Evolutionary conservation across 2,113 vertebrate species (phyloP), one percentile per base, ranked within the genome.

Genomic region (Dunckerocampus dactyliophorus): DNA sequence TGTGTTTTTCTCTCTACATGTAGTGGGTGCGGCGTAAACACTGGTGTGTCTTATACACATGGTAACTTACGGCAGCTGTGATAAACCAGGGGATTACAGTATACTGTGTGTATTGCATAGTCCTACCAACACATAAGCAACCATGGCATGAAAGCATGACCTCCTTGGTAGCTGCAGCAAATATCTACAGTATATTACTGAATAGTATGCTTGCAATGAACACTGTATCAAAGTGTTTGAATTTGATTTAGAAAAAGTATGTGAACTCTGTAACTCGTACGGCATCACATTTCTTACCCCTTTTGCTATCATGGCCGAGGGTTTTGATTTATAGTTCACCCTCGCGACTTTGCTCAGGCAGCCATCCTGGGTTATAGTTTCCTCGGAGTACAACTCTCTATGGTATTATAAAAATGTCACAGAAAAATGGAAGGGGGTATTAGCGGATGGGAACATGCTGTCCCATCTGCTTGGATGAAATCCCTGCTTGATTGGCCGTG

Each of bases 311-410:
- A 31, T 31, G 24, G 51, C 51, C 17, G 16, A 9, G 2, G 24
- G 51, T 53, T 31, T 31, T 31, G 51, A 31, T 34, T 53, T 31
- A 31, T 8, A 53, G 31, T 62, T 67, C 52, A 55, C 46, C 46
- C 45, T 14, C 49, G 51, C 17, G 51, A 49, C 34, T 51, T 17
- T 66, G 21, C 47, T 63, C 46, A 50, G 63, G 53, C 37, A 57
- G 62, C 17, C 16, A 60, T 47, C 2, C 6, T 19, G 31, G 31
- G 52, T 50, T 54, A 62, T 62, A 17, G 46, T 62, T 67, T 75
- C 62, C 34, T 45, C 20, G 48, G 22, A 42, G 15, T 47, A 72
- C 59, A 47, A 62, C 14, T 42, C n/a, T 47, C 37, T 20, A 52
- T 52, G 62, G 34, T 24, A 31, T 53, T 9, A 53, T 53, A 53